Percentiles rank a stretch among this genome's conserved stretches.
phyloP scores from a whole-genome alignment of 2,797 vertebrate species.

The Oreortyx pictus region DNA sequence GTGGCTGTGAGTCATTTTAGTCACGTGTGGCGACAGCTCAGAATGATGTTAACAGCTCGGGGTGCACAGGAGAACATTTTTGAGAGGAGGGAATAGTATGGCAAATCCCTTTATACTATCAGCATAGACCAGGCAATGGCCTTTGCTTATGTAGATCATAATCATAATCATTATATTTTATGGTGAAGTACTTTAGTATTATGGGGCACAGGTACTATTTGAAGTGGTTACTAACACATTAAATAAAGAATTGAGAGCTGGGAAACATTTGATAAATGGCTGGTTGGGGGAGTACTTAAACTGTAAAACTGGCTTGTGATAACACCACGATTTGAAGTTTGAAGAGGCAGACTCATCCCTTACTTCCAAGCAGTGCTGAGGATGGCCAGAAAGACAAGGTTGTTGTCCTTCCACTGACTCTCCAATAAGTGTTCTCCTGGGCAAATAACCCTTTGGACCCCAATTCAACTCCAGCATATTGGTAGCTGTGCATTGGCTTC shows the following conservation, averaged over 20 bases:
- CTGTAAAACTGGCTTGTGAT: constrained; percentile 36
- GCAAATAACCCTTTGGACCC: not conserved
- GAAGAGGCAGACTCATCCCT: not conserved
- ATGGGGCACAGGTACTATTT: constrained; percentile 52
- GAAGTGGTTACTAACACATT: constrained; percentile 72
- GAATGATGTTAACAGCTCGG: not conserved
- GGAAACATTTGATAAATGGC: constrained; percentile 61
- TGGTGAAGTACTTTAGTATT: constrained; percentile 57
- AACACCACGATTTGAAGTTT: not conserved
- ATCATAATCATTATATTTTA: constrained; percentile 72
- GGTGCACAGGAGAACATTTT: not conserved
- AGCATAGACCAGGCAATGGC: constrained; percentile 30
- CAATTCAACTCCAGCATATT: not conserved
- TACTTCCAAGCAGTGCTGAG: not conserved
- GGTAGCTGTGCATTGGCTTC: not conserved
- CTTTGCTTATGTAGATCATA: constrained; percentile 68
- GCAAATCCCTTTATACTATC: constrained; percentile 39
- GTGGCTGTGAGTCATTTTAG: not conserved
- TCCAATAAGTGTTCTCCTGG: not conserved
- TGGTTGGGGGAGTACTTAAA: constrained; percentile 50
- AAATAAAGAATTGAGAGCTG: constrained; percentile 54
- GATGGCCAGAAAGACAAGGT: not conserved
- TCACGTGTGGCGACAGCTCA: not conserved
- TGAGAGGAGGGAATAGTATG: not conserved
- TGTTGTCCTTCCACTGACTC: not conserved